A percentile compares a stretch with the other conserved stretches of the same genome.
phyloP scores from a whole-genome alignment of 2,113 vertebrate species.

The Dicaeum eximium region DNA sequence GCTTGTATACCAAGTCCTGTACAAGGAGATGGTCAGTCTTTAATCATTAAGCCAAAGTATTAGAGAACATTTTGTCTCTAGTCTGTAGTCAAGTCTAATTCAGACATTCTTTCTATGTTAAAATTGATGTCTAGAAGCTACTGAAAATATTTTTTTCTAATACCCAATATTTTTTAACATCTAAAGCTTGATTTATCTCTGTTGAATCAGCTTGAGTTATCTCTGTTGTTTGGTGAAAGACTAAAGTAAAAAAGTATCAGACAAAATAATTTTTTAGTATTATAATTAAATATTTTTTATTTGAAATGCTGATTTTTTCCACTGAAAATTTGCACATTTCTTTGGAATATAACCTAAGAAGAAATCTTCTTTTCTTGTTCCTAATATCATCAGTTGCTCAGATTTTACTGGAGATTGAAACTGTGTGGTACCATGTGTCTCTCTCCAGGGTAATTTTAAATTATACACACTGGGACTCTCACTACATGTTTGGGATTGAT shows the following conservation, averaged over 20 bases:
- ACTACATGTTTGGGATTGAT: neutral
- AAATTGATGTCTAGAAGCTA: neutral
- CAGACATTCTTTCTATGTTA: neutral
- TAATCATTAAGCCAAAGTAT: neutral
- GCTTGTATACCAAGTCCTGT: neutral
- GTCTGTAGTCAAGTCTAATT: neutral
- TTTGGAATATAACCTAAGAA: neutral
- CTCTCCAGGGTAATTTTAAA: neutral
- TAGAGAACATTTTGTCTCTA: neutral
- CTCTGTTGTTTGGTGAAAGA: neutral
- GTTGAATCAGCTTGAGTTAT: neutral
- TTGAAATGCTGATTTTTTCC: neutral
- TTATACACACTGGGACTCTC: neutral
- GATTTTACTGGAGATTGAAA: neutral
- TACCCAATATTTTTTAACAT: neutral
- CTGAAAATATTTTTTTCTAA: neutral
- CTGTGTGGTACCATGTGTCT: neutral
- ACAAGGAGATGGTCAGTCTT: neutral
- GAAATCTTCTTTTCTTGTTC: neutral
- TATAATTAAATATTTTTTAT: neutral
- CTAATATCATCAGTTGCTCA: neutral
- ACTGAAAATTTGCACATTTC: neutral
- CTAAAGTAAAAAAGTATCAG: neutral
- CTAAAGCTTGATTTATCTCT: neutral
- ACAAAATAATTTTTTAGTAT: neutral